Evolutionary conservation across 2,888 invertebrate species (phyloP).

Genomic region (Tortrix viridana): DNA sequence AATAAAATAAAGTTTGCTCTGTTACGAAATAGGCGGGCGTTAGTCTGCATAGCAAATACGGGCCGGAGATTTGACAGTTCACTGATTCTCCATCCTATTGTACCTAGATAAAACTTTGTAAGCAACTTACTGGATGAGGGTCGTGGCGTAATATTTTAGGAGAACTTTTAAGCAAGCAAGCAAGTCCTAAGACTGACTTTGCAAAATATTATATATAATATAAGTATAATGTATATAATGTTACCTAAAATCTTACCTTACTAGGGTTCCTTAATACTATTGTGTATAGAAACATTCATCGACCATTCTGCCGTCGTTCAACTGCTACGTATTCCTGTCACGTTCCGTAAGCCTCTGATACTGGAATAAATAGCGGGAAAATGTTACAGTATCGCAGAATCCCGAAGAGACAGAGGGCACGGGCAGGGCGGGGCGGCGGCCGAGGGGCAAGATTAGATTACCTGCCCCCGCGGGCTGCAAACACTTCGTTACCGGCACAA

Average conservation of each 20-base stretch:
- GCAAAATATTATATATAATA: no score
- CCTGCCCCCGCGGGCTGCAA: slow-evolving; percentile 77
- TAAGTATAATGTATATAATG: no score
- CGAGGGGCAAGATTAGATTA: slow-evolving; percentile 69
- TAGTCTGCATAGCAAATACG: slow-evolving; percentile 28
- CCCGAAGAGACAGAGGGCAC: slow-evolving; percentile 28
- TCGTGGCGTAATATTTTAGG: no score
- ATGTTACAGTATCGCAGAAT: slow-evolving; percentile 56
- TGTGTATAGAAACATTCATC: slow-evolving; percentile 16
- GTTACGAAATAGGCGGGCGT: slow-evolving; percentile 23
- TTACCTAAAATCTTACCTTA: no score
- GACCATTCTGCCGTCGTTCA: slow-evolving; percentile 34
- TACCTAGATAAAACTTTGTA: background rate
- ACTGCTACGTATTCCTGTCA: slow-evolving; percentile 47
- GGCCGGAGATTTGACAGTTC: slow-evolving; percentile 21
- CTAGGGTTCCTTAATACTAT: background rate
- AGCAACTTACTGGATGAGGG: background rate
- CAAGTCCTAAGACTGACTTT: no score
- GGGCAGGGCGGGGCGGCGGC: slow-evolving; percentile 34
- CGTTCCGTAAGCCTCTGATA: slow-evolving; percentile 64
- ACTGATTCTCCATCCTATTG: slow-evolving; percentile 16
- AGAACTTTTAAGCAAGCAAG: no score
- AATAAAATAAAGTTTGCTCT: slow-evolving; percentile 29
- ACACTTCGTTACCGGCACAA: slow-evolving; percentile 74
- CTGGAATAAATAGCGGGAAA: slow-evolving; percentile 73